Conservation (phyloP, 2,888 invertebrate genomes). For the Poecilus cupreus region DNA sequence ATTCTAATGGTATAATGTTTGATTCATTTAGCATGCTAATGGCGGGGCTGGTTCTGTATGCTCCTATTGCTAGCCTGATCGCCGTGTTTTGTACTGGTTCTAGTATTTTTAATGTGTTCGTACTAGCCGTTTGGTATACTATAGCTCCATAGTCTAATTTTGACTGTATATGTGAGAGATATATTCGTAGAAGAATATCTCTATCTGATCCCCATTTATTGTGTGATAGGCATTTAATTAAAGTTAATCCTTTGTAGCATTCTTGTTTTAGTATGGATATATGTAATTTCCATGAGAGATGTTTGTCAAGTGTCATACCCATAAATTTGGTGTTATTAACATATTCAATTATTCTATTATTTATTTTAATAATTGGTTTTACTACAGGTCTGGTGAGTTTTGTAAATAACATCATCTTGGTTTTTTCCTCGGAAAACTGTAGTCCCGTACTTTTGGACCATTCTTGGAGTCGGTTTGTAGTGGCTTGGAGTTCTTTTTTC, state of each 20-base stretch:
- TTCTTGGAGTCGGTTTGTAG: not conserved
- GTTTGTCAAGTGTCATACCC: not conserved
- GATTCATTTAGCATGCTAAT: too few relatives aligned
- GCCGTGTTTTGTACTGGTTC: not conserved
- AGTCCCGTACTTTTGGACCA: not conserved
- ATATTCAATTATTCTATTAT: not conserved
- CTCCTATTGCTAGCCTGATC: too few relatives aligned
- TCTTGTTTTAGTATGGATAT: not conserved
- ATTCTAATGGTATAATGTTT: too few relatives aligned
- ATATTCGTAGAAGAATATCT: not conserved
- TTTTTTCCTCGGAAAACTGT: not conserved
- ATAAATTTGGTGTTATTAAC: too few relatives aligned
- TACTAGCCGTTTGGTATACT: not conserved
- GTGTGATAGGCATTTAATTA: not conserved
- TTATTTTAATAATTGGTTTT: not conserved
- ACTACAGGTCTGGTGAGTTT: not conserved
- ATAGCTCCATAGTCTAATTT: not conserved
- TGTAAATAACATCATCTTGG: not conserved
- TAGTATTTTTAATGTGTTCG: not conserved
- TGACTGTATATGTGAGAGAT: not conserved
- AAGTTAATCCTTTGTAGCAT: not conserved
- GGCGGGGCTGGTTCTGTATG: too few relatives aligned
- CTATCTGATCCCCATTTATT: not conserved
- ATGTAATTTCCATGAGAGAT: not conserved
- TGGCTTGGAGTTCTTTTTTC: not conserved